Conservation (phyloP, 2,888 invertebrate genomes). For the Pinctada fucata region DNA sequence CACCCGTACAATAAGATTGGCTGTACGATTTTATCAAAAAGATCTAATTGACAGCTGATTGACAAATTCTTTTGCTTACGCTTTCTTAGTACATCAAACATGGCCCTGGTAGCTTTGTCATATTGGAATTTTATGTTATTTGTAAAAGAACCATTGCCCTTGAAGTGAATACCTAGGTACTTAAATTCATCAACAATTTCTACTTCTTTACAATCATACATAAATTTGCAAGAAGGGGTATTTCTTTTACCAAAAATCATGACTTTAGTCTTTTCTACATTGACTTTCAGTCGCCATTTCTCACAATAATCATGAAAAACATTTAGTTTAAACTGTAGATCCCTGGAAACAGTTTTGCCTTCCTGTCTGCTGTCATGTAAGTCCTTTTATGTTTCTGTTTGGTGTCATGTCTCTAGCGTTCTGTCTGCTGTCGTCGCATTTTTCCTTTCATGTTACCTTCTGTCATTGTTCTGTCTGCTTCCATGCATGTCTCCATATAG, state of each 20-base stretch:
- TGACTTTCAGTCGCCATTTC: not conserved
- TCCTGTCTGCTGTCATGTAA: too few relatives aligned
- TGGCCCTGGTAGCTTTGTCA: not conserved
- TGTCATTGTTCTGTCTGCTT: too few relatives aligned
- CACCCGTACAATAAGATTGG: too few relatives aligned
- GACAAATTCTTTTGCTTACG: not conserved
- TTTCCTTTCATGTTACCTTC: too few relatives aligned
- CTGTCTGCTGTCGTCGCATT: too few relatives aligned
- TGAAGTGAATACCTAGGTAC: not conserved
- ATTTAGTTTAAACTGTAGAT: too few relatives aligned
- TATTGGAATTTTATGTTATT: constrained; percentile 1
- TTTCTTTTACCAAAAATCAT: constrained; percentile 12
- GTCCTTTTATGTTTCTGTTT: too few relatives aligned
- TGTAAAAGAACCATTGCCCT: not conserved
- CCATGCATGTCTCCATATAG: too few relatives aligned
- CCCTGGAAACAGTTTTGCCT: too few relatives aligned
- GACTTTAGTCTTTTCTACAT: constrained; percentile 5
- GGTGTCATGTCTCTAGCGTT: too few relatives aligned
- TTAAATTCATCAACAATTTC: constrained; percentile 6
- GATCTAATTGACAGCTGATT: constrained; percentile 5
- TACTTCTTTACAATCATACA: not conserved
- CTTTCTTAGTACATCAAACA: constrained; percentile 14
- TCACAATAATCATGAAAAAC: too few relatives aligned
- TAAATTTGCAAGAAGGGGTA: not conserved
- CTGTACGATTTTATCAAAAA: constrained; percentile 7